Conservation (phyloP, 2,113 vertebrate species). For the Oreamnos americanus region DNA sequence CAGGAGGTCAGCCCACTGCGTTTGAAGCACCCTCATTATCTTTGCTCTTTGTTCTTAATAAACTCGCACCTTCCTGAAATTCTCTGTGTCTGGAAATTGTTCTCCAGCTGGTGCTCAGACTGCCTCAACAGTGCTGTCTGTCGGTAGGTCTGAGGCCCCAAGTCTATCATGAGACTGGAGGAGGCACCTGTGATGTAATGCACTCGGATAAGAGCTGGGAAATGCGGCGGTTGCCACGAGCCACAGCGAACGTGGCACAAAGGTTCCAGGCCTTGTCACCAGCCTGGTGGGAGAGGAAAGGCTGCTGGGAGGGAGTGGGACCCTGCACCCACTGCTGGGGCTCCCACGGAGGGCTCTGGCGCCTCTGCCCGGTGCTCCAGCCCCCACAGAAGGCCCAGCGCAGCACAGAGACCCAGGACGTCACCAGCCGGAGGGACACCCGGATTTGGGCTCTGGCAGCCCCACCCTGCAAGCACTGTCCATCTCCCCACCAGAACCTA, state of each 20-base stretch:
- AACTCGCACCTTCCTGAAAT: neutral
- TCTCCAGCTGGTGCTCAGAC: neutral
- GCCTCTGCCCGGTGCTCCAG: rapidly evolving
- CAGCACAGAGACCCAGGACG: neutral
- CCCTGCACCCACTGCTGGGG: neutral
- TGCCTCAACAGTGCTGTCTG: neutral
- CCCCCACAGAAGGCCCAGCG: neutral
- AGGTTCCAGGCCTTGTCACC: neutral
- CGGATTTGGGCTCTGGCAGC: neutral
- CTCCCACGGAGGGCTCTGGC: neutral
- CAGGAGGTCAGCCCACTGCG: neutral
- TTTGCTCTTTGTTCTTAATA: neutral
- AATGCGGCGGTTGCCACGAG: rapidly evolving
- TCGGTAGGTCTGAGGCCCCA: too few species aligned
- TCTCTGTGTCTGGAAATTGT: neutral
- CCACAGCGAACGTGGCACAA: neutral
- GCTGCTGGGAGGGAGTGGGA: neutral
- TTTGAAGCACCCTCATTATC: neutral
- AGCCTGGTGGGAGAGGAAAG: neutral
- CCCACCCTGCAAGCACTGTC: neutral
- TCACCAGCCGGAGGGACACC: neutral
- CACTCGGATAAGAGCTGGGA: rapidly evolving
- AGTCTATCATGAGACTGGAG: rapidly evolving
- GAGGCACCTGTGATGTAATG: rapidly evolving
- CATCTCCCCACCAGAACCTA: rapidly evolving